Base-by-base conservation (phyloP, 2,113 vertebrate species). In the Mesembrinibis cayennensis region DNA sequence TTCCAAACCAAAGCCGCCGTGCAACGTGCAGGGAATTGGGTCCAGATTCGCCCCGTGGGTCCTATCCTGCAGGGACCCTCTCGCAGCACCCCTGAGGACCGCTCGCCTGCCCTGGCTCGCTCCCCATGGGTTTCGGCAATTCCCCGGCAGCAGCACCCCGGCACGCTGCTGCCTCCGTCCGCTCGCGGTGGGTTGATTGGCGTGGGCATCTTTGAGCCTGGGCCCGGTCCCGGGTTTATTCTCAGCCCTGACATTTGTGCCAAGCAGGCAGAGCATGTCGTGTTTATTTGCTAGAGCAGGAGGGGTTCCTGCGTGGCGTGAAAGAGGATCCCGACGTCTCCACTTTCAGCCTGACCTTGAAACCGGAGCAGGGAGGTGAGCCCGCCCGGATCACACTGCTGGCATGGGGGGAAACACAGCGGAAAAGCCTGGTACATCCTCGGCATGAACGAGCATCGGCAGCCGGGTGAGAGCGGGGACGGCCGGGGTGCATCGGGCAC, bases 241-340 rank as follows among this genome's bases (percentile, higher is more conserved):
- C 96, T 97, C 66, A 95, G 96, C 96, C 26, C 90, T 94, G 96
- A 96, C 93, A 85, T 96, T 95, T 94, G 90, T 97, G 94, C 96
- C 96, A 92, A 52, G 80, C 88, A 63, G 85, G 90, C 93, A 86
- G 95, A 87, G 82, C 92, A 73, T 0, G 71, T 29, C 19, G 22
- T 42, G 1, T 2, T 3, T 18, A 19, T 55, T 16, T 13, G 82
- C 87, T 27, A 4, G 34, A 15, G 65, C 16, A 0, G 76, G 95
- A 79, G 80, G 42, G 72, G 79, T 26, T 83, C 92, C 92, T 29
- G 65, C 6, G 1, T 10, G 15, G 74, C 1, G 3, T 66, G 97
- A 97, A 97, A 97, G 92, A 69, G 79, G 95, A 97, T 97, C 97
- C 71, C 16, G 0, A 2, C 10, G 0, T 76, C 93, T 97, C 97